phyloP scores from a whole-genome alignment of 2,888 invertebrate species.

The Oxycera nigricornis region DNA sequence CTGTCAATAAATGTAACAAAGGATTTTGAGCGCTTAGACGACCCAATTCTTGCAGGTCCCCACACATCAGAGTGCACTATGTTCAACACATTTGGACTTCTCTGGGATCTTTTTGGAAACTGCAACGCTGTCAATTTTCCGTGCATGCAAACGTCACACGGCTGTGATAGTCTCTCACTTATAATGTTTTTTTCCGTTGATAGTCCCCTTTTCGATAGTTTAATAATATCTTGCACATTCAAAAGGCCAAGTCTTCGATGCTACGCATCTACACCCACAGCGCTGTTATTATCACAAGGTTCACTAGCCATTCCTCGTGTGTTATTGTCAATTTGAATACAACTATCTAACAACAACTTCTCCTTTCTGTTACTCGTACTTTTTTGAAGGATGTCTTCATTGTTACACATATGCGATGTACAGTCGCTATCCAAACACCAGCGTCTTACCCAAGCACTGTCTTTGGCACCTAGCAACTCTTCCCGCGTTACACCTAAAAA shows the following conservation, averaged over 20 bases:
- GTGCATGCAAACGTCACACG: neutral
- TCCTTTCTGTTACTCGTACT: neutral
- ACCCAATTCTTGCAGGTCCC: too few species aligned
- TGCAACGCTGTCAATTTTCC: too few species aligned
- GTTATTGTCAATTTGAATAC: neutral
- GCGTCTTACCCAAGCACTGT: too few species aligned
- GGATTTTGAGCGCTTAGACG: too few species aligned
- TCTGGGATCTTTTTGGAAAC: neutral
- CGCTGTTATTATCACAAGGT: neutral
- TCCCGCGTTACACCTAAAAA: too few species aligned
- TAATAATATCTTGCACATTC: neutral
- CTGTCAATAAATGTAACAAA: too few species aligned
- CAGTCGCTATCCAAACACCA: too few species aligned
- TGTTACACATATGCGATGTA: too few species aligned
- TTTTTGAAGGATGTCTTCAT: neutral
- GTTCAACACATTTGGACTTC: too few species aligned
- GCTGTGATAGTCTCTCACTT: neutral
- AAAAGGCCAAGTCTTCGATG: neutral
- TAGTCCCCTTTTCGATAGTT: neutral
- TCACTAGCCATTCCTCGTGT: neutral
- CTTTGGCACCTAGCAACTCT: too few species aligned
- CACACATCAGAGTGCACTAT: too few species aligned
- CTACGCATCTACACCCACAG: slow-evolving; percentile 1
- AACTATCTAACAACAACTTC: neutral
- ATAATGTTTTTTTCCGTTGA: neutral